These are phyloP conservation scores for Fragum sueziense DNA, from an alignment of 2,888 invertebrate species.

Conservation along the genomic window DNA sequence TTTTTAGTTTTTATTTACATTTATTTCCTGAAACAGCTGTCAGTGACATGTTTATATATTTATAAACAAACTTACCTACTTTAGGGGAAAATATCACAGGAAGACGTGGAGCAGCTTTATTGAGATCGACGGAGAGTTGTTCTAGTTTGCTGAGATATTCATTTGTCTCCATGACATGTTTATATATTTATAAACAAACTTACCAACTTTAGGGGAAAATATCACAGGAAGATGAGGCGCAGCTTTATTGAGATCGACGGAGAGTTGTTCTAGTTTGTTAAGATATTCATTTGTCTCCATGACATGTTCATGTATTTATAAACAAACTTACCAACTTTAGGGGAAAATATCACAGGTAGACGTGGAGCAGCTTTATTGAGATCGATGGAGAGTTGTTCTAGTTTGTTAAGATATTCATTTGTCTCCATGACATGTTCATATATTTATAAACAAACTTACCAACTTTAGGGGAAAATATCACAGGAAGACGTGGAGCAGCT, in stretches of 20 bases:
- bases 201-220: conserved; percentile 61
- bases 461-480: conserved; percentile 56
- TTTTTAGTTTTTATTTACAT: no score
- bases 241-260: conserved; percentile 58
- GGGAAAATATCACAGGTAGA: conserved; percentile 57
- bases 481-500: conserved; percentile 53
- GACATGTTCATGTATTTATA: background rate
- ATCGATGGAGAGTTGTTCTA: conserved; percentile 59
- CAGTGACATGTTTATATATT: no score
- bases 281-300: conserved; percentile 58
- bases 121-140: conserved; percentile 58
- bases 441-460: conserved; percentile 52
- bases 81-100: conserved; percentile 58
- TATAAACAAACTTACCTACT: conserved; percentile 49
- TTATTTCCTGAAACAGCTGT: no score
- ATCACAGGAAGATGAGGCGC: conserved; percentile 58
- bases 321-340: conserved; percentile 57
- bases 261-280: conserved; percentile 53
- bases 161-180: conserved; percentile 42
- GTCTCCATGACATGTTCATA: conserved; percentile 23
- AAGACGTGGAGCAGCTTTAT: conserved; percentile 53
- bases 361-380: conserved; percentile 58
- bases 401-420: conserved; percentile 57
- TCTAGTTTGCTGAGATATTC: conserved; percentile 58
- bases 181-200: background rate